phyloP scores from a whole-genome alignment of 2,797 vertebrate species.

The Gadopsis marmoratus region DNA sequence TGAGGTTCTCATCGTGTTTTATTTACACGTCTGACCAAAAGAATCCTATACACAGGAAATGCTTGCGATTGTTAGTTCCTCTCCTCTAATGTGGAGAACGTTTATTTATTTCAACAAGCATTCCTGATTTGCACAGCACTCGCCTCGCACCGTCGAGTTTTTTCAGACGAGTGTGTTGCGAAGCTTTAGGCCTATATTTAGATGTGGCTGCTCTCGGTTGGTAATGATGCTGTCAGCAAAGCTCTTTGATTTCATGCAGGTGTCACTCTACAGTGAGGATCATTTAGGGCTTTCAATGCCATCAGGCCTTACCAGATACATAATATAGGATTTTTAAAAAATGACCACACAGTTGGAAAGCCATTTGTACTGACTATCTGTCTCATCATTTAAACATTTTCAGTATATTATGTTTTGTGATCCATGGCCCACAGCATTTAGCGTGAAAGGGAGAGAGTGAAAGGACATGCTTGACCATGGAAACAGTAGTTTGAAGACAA shows the following conservation, averaged over 20 bases:
- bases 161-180: slow-evolving; percentile 63
- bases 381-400: neutral
- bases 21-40: slow-evolving; percentile 82
- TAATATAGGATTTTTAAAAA: neutral
- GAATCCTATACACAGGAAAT: slow-evolving; percentile 85
- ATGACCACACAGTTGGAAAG: neutral
- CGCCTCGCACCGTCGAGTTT: slow-evolving; percentile 76
- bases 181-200: slow-evolving; percentile 87
- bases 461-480: neutral
- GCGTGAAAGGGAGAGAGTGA: neutral
- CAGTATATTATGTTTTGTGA: neutral
- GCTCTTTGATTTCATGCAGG: slow-evolving; percentile 68
- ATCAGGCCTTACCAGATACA: neutral
- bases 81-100: slow-evolving; percentile 92
- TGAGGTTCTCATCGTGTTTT: slow-evolving; percentile 75
- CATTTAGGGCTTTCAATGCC: neutral
- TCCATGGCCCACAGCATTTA: no score
- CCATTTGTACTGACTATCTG: neutral
- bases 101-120: slow-evolving; percentile 97
- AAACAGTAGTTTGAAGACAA: neutral
- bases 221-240: slow-evolving; percentile 55
- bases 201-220: slow-evolving; percentile 67
- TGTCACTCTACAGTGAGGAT: slow-evolving; percentile 26
- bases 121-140: slow-evolving; percentile 93
- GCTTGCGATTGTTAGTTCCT: slow-evolving; percentile 86